Percentiles rank a stretch among this genome's conserved stretches.
These are phyloP conservation scores for Sanderia malayensis DNA, from an alignment of 30 jellyfish, hydroid and myxozoan species.

Conservation along the genomic window DNA sequence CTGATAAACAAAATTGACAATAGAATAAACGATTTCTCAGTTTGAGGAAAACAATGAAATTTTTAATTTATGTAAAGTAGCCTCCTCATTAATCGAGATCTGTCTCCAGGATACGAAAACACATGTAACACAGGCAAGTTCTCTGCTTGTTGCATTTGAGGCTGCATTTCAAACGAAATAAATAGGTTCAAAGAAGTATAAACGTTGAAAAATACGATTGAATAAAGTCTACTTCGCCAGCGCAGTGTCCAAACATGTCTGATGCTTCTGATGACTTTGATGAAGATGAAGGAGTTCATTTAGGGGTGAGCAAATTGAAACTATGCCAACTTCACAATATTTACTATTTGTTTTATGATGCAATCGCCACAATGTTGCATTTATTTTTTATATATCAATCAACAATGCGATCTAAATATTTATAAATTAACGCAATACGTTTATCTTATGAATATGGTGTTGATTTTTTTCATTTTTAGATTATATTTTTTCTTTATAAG, in stretches of 20 bases:
- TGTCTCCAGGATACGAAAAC: neutral
- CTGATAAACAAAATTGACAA: neutral
- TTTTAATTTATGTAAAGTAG: neutral
- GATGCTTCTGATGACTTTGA: slow-evolving; percentile 63
- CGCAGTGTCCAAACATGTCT: slow-evolving; percentile 28
- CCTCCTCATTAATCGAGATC: neutral
- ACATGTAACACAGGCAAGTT: too few relatives aligned
- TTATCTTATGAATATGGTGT: too few relatives aligned
- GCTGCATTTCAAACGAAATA: too few relatives aligned
- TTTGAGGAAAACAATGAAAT: neutral
- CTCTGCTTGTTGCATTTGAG: too few relatives aligned
- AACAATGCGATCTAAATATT: too few relatives aligned
- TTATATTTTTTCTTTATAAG: too few relatives aligned
- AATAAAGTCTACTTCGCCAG: neutral
- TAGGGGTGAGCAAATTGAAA: slow-evolving; percentile 46
- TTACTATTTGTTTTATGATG: too few relatives aligned
- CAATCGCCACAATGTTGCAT: too few relatives aligned
- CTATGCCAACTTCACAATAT: too few relatives aligned
- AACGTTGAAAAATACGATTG: neutral
- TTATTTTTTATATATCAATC: too few relatives aligned
- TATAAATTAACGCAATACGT: too few relatives aligned
- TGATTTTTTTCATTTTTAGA: neutral
- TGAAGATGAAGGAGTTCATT: slow-evolving; percentile 65
- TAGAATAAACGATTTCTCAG: neutral
- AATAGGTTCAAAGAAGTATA: too few relatives aligned